phyloP scores from a whole-genome alignment of 2,888 invertebrate species.

The Acronicta alni region DNA sequence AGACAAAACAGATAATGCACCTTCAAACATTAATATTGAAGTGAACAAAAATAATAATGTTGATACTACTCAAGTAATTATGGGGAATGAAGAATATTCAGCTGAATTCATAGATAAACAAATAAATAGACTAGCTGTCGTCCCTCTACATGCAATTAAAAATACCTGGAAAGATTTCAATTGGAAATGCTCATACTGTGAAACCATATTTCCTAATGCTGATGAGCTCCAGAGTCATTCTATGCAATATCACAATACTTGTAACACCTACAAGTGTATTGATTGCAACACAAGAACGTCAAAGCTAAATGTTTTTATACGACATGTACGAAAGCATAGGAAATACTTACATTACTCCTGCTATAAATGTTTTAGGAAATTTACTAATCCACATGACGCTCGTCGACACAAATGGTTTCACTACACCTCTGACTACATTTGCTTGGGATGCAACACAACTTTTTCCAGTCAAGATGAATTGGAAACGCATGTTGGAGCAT shows the following conservation, averaged over 20 bases:
- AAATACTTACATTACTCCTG: conserved; percentile 87
- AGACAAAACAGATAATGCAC: too few species aligned
- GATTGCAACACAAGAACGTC: conserved; percentile 86
- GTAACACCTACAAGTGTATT: conserved; percentile 90
- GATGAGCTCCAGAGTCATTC: conserved; percentile 88
- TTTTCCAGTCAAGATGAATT: conserved; percentile 66
- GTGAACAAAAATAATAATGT: neutral
- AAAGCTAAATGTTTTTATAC: conserved; percentile 68
- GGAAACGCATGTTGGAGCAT: conserved; percentile 63
- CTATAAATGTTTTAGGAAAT: conserved; percentile 70
- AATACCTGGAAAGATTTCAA: conserved; percentile 73
- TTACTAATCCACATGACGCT: conserved; percentile 58
- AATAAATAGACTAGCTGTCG: conserved; percentile 49
- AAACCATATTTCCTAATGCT: conserved; percentile 67
- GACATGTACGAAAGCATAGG: conserved; percentile 90
- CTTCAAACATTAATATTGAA: neutral
- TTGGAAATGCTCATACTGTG: conserved; percentile 78
- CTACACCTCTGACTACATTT: conserved; percentile 63
- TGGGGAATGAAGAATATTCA: neutral
- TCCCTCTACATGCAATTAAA: conserved; percentile 68
- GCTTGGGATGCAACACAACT: conserved; percentile 71
- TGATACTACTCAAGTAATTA: neutral
- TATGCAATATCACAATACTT: conserved; percentile 88
- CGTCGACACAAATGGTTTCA: conserved; percentile 63
- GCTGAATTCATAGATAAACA: conserved; percentile 9